Base-by-base conservation (phyloP, 2,113 vertebrate genomes). In the Rafetus swinhoei region DNA sequence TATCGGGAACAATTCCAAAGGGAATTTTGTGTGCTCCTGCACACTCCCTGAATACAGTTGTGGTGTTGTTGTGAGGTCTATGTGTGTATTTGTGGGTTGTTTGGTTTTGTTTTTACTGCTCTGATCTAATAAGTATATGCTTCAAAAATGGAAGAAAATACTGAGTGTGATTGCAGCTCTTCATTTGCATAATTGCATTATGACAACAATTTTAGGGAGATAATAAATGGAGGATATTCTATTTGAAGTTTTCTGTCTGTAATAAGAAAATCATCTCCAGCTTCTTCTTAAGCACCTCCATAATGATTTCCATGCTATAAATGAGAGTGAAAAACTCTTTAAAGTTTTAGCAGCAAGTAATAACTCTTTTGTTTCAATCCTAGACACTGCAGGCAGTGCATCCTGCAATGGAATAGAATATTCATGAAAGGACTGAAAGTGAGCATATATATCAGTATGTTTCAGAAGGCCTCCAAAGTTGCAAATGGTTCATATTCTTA, bases 1-100 rank as follows among this genome's bases (percentile, higher is more conserved):
- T 72, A 79, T 96, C 97, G 97, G 97, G 98, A 98, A 98, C 90
- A 1, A 45, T 96, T 98, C 94, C 97, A 98, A 88, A 92, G 95
- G 96, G 96, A 97, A 97, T 97, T 98, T 98, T 98, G 98, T 98
- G 98, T 98, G 98, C 97, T 98, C 97, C 97, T 97, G 97, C 95
- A 97, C 96, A 89, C 96, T 98, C 79, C n/a, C 80, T 93, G 96
- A 97, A 97, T 98, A 96, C 89, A 95, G 89, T 32, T 92, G 52
- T 77, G 76, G 60, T 14, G 3, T 32, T 65, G 60, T 65, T 9
- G 4, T 72, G n/a, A 24, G 59, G 59, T 19, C 21, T 0, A 1
- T 87, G 89, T 94, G 80, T 85, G 57, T 39, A 50, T 8, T n/a
- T 13, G 24, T 54, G 18, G 21, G 55, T 81, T 83, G 84, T 62